Percentiles rank a stretch among this genome's conserved stretches.
phyloP scores from a whole-genome alignment of 2,888 invertebrate species.

The Anthrax anthrax region DNA sequence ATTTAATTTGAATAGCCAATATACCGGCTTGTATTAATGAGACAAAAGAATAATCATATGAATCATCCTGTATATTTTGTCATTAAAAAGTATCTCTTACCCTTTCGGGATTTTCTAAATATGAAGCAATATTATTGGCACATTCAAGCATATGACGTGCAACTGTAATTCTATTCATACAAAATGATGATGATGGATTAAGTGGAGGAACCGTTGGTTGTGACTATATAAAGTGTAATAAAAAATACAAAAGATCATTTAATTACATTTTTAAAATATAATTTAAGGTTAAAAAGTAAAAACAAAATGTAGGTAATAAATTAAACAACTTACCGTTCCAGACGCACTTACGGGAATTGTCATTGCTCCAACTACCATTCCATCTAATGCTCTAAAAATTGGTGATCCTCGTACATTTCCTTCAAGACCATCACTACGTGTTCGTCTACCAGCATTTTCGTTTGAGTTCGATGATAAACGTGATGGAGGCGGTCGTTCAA shows the following conservation, averaged over 20 bases:
- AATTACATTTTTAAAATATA: no score
- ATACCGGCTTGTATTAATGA: no score
- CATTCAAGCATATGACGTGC: slow-evolving; percentile 34
- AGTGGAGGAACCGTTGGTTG: slow-evolving; percentile 25
- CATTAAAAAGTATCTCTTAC: no score
- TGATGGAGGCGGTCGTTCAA: slow-evolving; percentile 70
- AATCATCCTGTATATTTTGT: no score
- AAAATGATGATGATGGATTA: slow-evolving; percentile 32
- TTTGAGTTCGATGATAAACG: slow-evolving; percentile 19
- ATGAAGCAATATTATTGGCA: slow-evolving; percentile 33
- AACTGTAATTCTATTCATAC: slow-evolving; percentile 34
- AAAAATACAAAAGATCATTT: no score
- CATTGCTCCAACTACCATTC: slow-evolving; percentile 35
- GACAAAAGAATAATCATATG: no score
- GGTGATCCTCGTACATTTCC: slow-evolving; percentile 26
- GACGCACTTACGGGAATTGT: slow-evolving; percentile 27
- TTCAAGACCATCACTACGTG: slow-evolving; percentile 26
- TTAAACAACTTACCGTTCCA: slow-evolving; percentile 17
- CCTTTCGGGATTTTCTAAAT: slow-evolving; percentile 31
- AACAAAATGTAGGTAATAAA: no score
- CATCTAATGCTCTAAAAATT: slow-evolving; percentile 29
- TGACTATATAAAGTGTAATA: slow-evolving; percentile 11
- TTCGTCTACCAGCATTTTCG: slow-evolving; percentile 26
- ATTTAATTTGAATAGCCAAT: no score
- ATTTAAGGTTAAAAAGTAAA: neutral